phyloP scores from a whole-genome alignment of 2,113 vertebrate species.

The Vulpes lagopus region DNA sequence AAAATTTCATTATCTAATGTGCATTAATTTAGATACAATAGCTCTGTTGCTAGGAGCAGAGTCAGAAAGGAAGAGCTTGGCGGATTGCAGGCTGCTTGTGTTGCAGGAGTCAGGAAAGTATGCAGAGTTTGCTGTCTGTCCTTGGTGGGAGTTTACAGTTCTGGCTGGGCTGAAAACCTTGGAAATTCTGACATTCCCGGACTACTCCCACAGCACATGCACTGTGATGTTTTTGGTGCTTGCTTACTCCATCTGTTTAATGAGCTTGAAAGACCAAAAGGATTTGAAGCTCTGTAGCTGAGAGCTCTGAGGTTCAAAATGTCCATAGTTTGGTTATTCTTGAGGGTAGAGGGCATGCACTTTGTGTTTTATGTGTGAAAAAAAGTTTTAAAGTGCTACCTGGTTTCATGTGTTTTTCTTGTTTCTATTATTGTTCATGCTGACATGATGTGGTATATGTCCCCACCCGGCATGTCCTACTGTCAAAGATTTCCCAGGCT shows the following conservation, averaged over 20 bases:
- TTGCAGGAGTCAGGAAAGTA: neutral
- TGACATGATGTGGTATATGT: neutral
- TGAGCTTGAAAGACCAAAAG: constrained; percentile 54
- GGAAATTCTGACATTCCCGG: neutral
- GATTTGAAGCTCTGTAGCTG: constrained; percentile 2
- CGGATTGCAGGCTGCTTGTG: neutral
- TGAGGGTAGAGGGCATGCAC: neutral
- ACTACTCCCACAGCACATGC: neutral
- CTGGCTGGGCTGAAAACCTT: constrained; percentile 3
- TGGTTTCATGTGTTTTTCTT: neutral
- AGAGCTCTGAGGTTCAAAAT: neutral
- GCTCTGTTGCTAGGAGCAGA: constrained; percentile 66
- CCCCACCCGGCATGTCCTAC: neutral
- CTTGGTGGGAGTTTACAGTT: neutral
- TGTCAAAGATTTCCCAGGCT: neutral
- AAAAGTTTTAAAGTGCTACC: neutral
- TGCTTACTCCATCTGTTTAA: constrained; percentile 65
- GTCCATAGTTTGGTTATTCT: neutral
- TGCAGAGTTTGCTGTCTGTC: constrained; percentile 41
- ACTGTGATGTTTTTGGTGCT: constrained; percentile 17
- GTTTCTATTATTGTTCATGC: neutral
- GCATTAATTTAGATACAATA: constrained; percentile 57
- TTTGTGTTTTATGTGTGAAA: neutral
- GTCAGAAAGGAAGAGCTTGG: neutral
- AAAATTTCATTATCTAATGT: constrained; percentile 63